Percentiles rank a stretch among this genome's conserved stretches.
Conservation (phyloP, 2,797 vertebrate genomes). For the Myoxocephalus aenaeus region DNA sequence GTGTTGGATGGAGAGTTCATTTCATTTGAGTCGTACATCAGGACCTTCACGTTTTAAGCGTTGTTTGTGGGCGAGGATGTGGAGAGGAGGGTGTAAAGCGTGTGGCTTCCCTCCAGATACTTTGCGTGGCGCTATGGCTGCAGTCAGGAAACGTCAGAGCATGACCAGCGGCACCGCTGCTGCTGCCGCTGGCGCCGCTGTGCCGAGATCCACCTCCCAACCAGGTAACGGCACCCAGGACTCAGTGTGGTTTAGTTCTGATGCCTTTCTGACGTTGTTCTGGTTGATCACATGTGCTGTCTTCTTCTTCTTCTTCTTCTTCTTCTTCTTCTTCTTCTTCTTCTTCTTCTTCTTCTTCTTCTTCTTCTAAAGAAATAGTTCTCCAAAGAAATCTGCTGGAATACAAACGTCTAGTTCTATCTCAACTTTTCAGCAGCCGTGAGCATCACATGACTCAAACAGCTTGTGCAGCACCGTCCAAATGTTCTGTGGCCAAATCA, state of each 20-base stretch:
- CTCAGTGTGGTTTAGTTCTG: background rate
- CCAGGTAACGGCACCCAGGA: slow-evolving; percentile 74
- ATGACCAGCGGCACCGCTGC: slow-evolving; percentile 64
- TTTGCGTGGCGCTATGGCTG: slow-evolving; percentile 85
- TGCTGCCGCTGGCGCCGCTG: slow-evolving; percentile 68
- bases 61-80: background rate
- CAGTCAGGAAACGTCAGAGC: slow-evolving; percentile 83
- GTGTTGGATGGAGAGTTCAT: background rate
- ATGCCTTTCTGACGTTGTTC: background rate
- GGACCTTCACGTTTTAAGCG: background rate
- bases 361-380: background rate
- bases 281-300: background rate
- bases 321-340: too few relatives aligned
- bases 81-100: slow-evolving; percentile 52
- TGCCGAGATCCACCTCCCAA: slow-evolving; percentile 87
- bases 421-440: background rate
- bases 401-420: background rate
- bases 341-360: background rate
- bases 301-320: background rate
- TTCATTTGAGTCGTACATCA: background rate
- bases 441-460: background rate
- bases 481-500: background rate
- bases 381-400: background rate
- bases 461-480: background rate
- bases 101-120: slow-evolving; percentile 86